A percentile compares a stretch with the other conserved stretches of the same genome.
Conservation (phyloP, 2,113 vertebrate genomes). For the Carettochelys insculpta region DNA sequence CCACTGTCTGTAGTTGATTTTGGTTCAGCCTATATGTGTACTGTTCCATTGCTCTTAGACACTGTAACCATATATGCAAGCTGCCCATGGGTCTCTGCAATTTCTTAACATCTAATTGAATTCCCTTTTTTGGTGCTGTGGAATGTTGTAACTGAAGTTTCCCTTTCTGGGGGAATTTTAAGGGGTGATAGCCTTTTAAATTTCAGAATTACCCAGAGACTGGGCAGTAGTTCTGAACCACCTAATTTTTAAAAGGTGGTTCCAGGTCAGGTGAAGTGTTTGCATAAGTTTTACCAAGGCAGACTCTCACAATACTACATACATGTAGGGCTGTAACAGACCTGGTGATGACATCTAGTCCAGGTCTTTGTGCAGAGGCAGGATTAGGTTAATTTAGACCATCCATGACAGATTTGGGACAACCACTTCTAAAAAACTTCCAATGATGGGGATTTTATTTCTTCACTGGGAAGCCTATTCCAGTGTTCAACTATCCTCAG, state of each 20-base stretch:
- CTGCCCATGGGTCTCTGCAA: background rate
- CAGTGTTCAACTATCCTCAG: too few relatives aligned
- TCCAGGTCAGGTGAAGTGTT: conserved; percentile 60
- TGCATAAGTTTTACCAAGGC: conserved; percentile 64
- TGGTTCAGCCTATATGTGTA: background rate
- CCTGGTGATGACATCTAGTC: too few relatives aligned
- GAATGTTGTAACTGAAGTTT: conserved; percentile 30
- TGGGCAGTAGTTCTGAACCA: background rate
- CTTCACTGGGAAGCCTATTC: too few relatives aligned
- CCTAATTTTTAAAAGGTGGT: conserved; percentile 42
- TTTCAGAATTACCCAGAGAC: conserved; percentile 48
- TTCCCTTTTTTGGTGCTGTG: conserved; percentile 41
- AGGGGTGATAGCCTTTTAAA: conserved; percentile 57
- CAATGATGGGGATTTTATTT: too few relatives aligned
- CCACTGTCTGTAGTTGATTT: background rate
- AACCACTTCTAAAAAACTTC: too few relatives aligned
- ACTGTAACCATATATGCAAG: background rate
- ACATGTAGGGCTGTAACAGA: too few relatives aligned
- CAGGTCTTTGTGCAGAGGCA: too few relatives aligned
- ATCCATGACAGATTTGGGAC: too few relatives aligned
- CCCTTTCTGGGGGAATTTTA: conserved; percentile 66
- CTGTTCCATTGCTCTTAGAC: background rate
- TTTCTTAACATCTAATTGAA: conserved; percentile 19
- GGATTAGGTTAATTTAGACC: too few relatives aligned
- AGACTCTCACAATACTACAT: conserved; percentile 43